phyloP scores from a whole-genome alignment of 2,888 invertebrate species.

The Agriopis leucophaearia region DNA sequence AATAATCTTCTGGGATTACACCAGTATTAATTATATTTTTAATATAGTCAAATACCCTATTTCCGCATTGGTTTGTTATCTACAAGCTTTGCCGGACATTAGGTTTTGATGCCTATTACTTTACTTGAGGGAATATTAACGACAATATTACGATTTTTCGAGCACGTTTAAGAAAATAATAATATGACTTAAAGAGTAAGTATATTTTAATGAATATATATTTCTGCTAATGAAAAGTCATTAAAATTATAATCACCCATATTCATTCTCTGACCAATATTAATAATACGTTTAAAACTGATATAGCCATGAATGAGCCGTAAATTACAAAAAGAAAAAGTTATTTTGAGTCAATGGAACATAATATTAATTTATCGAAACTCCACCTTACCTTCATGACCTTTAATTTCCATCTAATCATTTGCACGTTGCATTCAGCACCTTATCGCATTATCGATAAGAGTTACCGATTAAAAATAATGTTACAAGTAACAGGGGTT shows the following conservation, averaged over 20 bases:
- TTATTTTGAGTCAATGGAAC: conserved; percentile 10
- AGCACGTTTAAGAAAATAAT: background rate
- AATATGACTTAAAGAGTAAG: background rate
- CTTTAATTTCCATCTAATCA: conserved; percentile 36
- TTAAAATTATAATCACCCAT: conserved; percentile 13
- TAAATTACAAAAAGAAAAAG: conserved; percentile 23
- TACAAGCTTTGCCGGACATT: too few species aligned
- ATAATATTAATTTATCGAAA: conserved; percentile 24
- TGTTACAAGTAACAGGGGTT: conserved; percentile 40
- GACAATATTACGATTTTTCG: background rate
- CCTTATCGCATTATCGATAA: conserved; percentile 39
- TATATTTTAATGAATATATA: conserved; percentile 4
- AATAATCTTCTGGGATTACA: too few species aligned
- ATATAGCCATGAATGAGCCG: conserved; percentile 7
- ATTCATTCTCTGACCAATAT: conserved; percentile 13
- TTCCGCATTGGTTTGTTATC: too few species aligned
- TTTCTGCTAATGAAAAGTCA: conserved; percentile 16
- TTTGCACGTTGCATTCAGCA: conserved; percentile 36
- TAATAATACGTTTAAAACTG: background rate
- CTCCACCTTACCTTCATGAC: conserved; percentile 41
- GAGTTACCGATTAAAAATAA: conserved; percentile 33
- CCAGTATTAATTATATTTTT: too few species aligned
- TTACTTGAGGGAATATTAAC: background rate
- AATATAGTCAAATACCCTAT: too few species aligned
- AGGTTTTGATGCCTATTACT: background rate